Evolutionary conservation across 1,140 invertebrate genomes (phyloP).

Genomic region (Atta texana): DNA sequence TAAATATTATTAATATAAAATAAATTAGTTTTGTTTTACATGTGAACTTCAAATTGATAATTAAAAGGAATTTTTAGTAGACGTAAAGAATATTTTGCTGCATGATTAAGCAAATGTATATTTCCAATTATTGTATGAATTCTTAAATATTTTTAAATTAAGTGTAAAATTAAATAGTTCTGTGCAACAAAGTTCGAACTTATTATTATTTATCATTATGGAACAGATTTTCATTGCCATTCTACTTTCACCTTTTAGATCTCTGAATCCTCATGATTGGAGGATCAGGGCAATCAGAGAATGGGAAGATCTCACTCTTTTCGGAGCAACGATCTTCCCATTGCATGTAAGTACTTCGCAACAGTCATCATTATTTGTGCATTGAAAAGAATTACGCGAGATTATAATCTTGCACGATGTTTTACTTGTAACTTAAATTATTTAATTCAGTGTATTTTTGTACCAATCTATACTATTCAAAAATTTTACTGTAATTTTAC

Average conservation of each 20-base stretch:
- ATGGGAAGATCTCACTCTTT: too few relatives aligned
- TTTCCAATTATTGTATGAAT: constrained; percentile 13
- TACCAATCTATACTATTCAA: neutral
- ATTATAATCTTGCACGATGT: neutral
- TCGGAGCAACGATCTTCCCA: constrained; percentile 57
- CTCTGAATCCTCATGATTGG: neutral
- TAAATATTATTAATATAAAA: neutral
- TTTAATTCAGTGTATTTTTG: neutral
- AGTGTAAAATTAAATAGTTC: neutral
- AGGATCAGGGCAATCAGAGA: too few relatives aligned
- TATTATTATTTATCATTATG: too few relatives aligned
- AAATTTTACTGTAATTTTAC: too few relatives aligned
- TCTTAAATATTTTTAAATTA: neutral
- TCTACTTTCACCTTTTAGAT: neutral
- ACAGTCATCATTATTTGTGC: constrained; percentile 47
- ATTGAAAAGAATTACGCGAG: constrained; percentile 52
- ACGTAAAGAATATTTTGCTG: neutral
- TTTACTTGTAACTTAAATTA: neutral
- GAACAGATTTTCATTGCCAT: neutral
- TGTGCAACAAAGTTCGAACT: neutral
- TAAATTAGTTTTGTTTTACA: constrained; percentile 1
- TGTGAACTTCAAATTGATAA: neutral
- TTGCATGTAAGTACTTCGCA: constrained; percentile 66
- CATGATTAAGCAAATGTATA: constrained; percentile 23
- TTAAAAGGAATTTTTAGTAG: neutral